These are phyloP conservation scores for Cordylochernes scorpioides DNA, from an alignment of 2,888 invertebrate genomes.

Conservation along the genomic window DNA sequence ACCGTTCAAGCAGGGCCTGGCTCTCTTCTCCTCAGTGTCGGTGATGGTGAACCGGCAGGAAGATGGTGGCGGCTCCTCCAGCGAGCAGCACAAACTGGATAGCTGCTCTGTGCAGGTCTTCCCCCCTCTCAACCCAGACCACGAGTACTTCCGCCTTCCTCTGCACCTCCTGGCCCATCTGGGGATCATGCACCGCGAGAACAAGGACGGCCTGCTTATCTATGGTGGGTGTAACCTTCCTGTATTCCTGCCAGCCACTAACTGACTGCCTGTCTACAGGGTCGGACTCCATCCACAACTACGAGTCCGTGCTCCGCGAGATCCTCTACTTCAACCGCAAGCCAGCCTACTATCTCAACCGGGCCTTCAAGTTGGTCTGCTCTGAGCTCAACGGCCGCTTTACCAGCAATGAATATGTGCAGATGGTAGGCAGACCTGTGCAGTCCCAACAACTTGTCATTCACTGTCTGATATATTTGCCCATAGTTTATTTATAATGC, in stretches of 20 bases:
- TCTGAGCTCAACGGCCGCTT: slow-evolving; percentile 75
- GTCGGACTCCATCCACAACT: slow-evolving; percentile 15
- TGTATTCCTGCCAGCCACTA: too few relatives aligned
- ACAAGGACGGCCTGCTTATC: slow-evolving; percentile 59
- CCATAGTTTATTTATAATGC: too few relatives aligned
- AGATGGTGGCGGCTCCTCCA: slow-evolving; percentile 8
- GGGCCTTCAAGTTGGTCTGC: slow-evolving; percentile 82
- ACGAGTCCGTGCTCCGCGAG: slow-evolving; percentile 29
- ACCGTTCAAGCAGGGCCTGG: slow-evolving; percentile 56
- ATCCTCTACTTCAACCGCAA: slow-evolving; percentile 63
- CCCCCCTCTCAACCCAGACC: slow-evolving; percentile 79
- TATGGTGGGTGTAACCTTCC: too few relatives aligned
- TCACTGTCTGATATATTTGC: too few relatives aligned
- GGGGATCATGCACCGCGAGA: slow-evolving; percentile 56
- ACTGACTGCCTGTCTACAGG: slow-evolving; percentile 4
- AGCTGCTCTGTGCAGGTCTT: slow-evolving; percentile 80
- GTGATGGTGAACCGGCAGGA: slow-evolving; percentile 25
- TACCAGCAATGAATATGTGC: slow-evolving; percentile 79
- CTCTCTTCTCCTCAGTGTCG: slow-evolving; percentile 57
- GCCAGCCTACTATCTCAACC: slow-evolving; percentile 77
- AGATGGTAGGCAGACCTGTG: slow-evolving; percentile 40
- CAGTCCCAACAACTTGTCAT: too few relatives aligned
- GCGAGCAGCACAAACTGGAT: slow-evolving; percentile 39
- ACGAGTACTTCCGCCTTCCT: slow-evolving; percentile 59
- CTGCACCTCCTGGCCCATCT: slow-evolving; percentile 42